Conservation (phyloP, 2,113 vertebrate genomes). For the Oryzias curvinotus region DNA sequence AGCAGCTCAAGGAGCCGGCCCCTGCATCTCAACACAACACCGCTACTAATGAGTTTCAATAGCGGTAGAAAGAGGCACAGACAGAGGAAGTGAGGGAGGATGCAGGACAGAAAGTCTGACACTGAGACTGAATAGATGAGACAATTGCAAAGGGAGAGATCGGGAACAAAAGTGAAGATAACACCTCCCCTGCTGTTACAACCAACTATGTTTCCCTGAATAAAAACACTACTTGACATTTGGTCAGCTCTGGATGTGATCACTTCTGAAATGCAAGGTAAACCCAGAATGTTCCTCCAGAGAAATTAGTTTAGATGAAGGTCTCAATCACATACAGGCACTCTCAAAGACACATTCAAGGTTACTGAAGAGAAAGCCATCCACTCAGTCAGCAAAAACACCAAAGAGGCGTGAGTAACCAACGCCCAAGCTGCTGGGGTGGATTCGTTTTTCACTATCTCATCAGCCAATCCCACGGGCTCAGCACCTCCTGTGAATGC, state of each 20-base stretch:
- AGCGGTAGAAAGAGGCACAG: conserved; percentile 8
- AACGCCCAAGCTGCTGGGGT: conserved; percentile 29
- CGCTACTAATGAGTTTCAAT: conserved; percentile 21
- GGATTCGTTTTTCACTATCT: conserved; percentile 57
- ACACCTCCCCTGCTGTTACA: conserved; percentile 14
- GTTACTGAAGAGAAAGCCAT: conserved; percentile 35
- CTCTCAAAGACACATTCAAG: conserved; percentile 6
- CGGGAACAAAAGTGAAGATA: conserved; percentile 12
- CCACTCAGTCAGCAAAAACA: conserved; percentile 40
- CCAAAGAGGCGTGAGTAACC: conserved; percentile 2
- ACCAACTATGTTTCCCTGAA: conserved; percentile 25
- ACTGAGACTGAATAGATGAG: conserved; percentile 10
- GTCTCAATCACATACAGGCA: background rate
- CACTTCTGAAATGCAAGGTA: conserved; percentile 28
- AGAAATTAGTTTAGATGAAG: conserved; percentile 7
- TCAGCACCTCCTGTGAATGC: conserved; percentile 50
- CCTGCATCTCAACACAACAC: conserved; percentile 13
- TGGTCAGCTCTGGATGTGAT: conserved; percentile 40
- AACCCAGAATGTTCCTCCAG: conserved; percentile 4
- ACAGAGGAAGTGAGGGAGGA: conserved; percentile 12
- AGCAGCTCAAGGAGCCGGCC: conserved; percentile 9
- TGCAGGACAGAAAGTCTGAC: conserved; percentile 3
- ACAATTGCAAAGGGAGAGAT: conserved; percentile 15
- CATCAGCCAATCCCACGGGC: conserved; percentile 46
- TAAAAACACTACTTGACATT: conserved; percentile 49